phyloP scores from a whole-genome alignment of 2,113 vertebrate species.

The Kobus ellipsiprymnus region DNA sequence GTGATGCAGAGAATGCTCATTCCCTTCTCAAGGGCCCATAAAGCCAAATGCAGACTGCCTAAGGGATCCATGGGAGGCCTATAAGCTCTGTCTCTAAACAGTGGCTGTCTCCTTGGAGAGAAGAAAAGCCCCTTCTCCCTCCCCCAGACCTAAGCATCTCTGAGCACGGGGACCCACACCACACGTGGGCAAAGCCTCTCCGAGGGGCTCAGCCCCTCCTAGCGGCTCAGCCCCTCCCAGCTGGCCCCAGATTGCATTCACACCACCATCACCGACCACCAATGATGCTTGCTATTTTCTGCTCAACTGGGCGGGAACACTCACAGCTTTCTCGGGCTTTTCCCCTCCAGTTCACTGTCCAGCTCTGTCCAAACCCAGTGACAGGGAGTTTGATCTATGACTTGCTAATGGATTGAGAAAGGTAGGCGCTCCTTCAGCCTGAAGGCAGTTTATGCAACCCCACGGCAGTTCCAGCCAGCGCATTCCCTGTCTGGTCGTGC shows the following conservation, averaged over 20 bases:
- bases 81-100: background rate
- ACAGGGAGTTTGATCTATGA: conserved; percentile 38
- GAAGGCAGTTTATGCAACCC: background rate
- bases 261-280: background rate
- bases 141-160: background rate
- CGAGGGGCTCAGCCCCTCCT: background rate
- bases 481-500: conserved; percentile 42
- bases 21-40: background rate
- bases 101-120: background rate
- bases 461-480: background rate
- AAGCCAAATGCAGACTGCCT: background rate
- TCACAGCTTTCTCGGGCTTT: background rate
- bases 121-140: background rate
- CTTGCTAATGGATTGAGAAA: conserved; percentile 49
- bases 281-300: background rate
- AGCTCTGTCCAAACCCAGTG: conserved; percentile 27
- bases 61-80: background rate
- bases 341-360: background rate
- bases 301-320: background rate
- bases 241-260: background rate
- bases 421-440: conserved; percentile 1
- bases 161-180: rapidly evolving
- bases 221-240: background rate
- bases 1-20: background rate
- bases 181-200: background rate